phyloP scores from a whole-genome alignment of 1,140 invertebrate species.

The Philaenus spumarius region DNA sequence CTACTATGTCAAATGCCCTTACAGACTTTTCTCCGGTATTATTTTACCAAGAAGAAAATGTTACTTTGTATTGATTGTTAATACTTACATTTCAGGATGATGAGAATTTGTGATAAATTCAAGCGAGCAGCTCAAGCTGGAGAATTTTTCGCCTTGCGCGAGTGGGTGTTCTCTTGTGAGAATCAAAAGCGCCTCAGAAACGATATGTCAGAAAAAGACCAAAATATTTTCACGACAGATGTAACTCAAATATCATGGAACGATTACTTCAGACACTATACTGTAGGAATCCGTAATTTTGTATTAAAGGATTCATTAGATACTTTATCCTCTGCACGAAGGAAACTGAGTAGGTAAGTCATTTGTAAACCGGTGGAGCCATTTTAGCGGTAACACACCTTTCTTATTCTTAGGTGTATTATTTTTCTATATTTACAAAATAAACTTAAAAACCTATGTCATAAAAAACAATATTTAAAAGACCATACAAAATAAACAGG shows the following conservation, averaged over 20 bases:
- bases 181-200: constrained; percentile 62
- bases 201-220: constrained; percentile 54
- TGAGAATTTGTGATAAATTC: constrained; percentile 74
- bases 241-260: constrained; percentile 56
- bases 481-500: too few species aligned
- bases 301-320: constrained; percentile 67
- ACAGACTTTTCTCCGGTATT: neutral
- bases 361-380: too few species aligned
- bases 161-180: constrained; percentile 75
- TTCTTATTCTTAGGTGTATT: too few species aligned
- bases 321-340: constrained; percentile 53
- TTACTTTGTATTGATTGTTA: neutral
- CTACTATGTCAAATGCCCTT: neutral
- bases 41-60: neutral
- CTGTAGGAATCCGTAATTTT: constrained; percentile 70
- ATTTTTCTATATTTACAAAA: too few species aligned
- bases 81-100: constrained; percentile 55
- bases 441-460: too few species aligned
- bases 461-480: too few species aligned
- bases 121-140: constrained; percentile 67
- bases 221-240: constrained; percentile 51
- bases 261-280: constrained; percentile 61
- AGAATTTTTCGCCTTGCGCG: constrained; percentile 79
- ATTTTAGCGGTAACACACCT: too few species aligned
- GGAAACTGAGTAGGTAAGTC: constrained; percentile 52